Evolutionary conservation across 2,888 invertebrate genomes (phyloP).

Genomic region (Cerastis leucographa): DNA sequence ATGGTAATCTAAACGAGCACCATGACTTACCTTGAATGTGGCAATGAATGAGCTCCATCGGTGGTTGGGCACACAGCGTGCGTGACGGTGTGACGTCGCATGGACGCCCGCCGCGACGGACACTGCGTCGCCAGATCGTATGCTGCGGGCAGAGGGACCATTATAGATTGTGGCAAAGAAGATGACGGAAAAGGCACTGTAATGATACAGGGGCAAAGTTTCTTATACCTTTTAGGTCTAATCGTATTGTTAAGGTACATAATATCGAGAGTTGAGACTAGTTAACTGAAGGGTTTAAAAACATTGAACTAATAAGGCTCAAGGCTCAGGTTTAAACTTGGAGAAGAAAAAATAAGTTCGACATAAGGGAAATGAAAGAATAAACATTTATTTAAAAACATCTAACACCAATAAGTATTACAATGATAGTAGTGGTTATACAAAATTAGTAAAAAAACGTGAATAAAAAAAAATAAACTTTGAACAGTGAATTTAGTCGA

Average conservation of each 20-base stretch:
- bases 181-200: too few species aligned
- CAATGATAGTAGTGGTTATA: conserved; percentile 43
- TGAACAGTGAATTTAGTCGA: conserved; percentile 53
- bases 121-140: conserved; percentile 96
- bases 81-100: conserved; percentile 93
- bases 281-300: background rate
- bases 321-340: background rate
- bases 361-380: background rate
- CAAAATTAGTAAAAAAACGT: conserved; percentile 60
- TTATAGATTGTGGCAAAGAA: conserved; percentile 3
- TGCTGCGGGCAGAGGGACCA: conserved; percentile 85
- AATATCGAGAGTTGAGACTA: background rate
- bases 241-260: background rate
- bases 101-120: conserved; percentile 93
- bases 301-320: background rate
- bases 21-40: conserved; percentile 91
- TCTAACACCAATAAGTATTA: conserved; percentile 39
- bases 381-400: conserved; percentile 30
- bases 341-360: conserved; percentile 1
- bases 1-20: background rate
- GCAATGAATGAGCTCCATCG: conserved; percentile 92
- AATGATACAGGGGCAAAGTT: background rate
- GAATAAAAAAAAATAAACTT: conserved; percentile 18
- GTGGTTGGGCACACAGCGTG: conserved; percentile 85
- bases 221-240: background rate